phyloP scores from a whole-genome alignment of 64 coral and sea anemone genomes.

The Dendronephthya gigantea region DNA sequence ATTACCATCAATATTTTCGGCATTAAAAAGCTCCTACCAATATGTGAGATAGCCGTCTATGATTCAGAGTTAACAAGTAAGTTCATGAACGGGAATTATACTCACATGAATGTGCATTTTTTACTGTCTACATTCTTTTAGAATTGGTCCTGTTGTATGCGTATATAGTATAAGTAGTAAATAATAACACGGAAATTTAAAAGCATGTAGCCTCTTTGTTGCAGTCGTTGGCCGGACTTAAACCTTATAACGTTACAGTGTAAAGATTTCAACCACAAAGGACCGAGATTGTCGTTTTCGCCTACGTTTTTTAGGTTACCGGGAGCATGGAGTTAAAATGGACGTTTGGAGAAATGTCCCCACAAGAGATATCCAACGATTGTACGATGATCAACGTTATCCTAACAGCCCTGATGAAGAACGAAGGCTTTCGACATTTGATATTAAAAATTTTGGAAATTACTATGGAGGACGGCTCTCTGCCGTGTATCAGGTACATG shows the following conservation, averaged over 20 bases:
- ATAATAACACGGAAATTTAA: no score
- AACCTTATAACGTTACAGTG: no score
- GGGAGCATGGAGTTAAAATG: background rate
- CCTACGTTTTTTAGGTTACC: background rate
- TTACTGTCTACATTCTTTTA: no score
- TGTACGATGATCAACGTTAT: background rate
- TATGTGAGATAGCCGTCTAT: background rate
- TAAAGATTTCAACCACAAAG: no score
- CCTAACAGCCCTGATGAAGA: background rate
- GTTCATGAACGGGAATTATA: no score
- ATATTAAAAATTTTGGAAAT: background rate
- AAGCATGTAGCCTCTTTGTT: no score
- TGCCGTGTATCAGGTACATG: background rate
- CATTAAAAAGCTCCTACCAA: background rate
- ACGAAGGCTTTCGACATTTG: background rate
- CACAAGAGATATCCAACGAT: background rate
- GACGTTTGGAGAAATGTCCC: background rate
- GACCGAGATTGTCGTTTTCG: no score
- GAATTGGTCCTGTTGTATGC: no score
- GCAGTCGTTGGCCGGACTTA: no score
- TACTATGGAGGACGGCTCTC: background rate
- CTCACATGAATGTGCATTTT: no score
- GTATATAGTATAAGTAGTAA: no score
- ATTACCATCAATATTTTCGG: background rate
- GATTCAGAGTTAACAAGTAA: background rate